Percentiles rank a stretch among this genome's conserved stretches.
Conservation (phyloP, 1,140 invertebrate species). For the Melitaea cinxia region DNA sequence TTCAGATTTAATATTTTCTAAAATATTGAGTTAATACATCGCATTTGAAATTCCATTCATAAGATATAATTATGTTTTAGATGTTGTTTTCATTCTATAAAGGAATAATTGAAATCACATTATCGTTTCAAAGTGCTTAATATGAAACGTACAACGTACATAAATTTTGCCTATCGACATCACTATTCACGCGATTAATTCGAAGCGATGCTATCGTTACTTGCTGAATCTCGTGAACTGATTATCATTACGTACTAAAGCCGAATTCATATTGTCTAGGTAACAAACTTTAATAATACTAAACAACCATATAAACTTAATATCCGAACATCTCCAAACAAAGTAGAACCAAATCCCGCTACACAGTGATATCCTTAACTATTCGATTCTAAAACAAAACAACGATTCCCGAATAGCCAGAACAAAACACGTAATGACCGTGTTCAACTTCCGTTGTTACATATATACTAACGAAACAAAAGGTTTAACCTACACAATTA, state of each 20-base stretch:
- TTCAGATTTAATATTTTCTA: too few species aligned
- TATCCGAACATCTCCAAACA: constrained; percentile 19
- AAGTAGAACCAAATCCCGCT: constrained; percentile 17
- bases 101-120: too few species aligned
- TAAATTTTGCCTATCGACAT: too few species aligned
- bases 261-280: not conserved
- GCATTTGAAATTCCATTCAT: too few species aligned
- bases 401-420: constrained; percentile 41
- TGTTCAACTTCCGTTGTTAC: constrained; percentile 43
- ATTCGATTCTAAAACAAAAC: constrained; percentile 33
- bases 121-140: too few species aligned
- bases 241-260: not conserved
- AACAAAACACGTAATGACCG: constrained; percentile 41
- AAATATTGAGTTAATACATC: too few species aligned
- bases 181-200: too few species aligned
- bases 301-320: not conserved
- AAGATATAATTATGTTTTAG: too few species aligned
- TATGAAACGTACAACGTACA: too few species aligned
- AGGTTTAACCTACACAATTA: constrained; percentile 53
- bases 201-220: not conserved
- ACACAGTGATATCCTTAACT: constrained; percentile 32
- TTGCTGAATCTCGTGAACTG: not conserved
- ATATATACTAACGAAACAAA: constrained; percentile 49
- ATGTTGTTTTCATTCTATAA: too few species aligned
- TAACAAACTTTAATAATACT: not conserved